Conservation (phyloP, 2,797 vertebrate species). For the Galago senegalensis region DNA sequence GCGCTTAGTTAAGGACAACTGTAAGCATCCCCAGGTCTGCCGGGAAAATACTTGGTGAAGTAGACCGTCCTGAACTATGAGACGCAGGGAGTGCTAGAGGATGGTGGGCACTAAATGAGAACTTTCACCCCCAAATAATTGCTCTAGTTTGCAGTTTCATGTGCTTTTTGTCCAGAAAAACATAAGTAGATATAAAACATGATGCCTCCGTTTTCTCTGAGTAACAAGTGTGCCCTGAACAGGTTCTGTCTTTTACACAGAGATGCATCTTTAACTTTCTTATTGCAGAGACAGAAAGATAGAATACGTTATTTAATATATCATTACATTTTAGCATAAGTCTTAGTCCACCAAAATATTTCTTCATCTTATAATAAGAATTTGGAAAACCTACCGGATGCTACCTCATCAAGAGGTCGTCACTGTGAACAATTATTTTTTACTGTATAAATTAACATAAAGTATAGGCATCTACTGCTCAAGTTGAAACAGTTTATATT, state of each 20-base stretch:
- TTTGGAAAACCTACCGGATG: background rate
- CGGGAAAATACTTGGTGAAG: slow-evolving; percentile 35
- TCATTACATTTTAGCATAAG: slow-evolving; percentile 12
- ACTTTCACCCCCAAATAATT: background rate
- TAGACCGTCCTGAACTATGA: slow-evolving; percentile 51
- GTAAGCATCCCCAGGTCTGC: background rate
- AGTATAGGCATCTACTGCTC: background rate
- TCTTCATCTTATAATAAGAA: background rate
- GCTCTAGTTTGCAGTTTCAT: background rate
- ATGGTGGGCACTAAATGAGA: background rate
- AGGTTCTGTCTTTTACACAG: background rate
- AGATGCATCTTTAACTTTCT: background rate
- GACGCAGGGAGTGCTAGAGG: background rate
- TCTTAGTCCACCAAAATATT: background rate
- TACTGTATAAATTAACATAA: background rate
- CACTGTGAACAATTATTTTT: background rate
- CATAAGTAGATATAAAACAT: background rate
- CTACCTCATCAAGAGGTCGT: background rate
- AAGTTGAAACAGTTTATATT: background rate
- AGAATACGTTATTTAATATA: background rate
- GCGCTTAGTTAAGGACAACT: slow-evolving; percentile 47
- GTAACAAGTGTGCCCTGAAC: background rate
- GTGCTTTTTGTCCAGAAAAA: background rate
- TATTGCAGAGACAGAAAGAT: slow-evolving; percentile 11
- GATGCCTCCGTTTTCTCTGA: background rate